Evolutionary conservation across 2,113 vertebrate genomes (phyloP), one percentile per base, ranked within the genome.

Genomic region (Ammospiza caudacuta): DNA sequence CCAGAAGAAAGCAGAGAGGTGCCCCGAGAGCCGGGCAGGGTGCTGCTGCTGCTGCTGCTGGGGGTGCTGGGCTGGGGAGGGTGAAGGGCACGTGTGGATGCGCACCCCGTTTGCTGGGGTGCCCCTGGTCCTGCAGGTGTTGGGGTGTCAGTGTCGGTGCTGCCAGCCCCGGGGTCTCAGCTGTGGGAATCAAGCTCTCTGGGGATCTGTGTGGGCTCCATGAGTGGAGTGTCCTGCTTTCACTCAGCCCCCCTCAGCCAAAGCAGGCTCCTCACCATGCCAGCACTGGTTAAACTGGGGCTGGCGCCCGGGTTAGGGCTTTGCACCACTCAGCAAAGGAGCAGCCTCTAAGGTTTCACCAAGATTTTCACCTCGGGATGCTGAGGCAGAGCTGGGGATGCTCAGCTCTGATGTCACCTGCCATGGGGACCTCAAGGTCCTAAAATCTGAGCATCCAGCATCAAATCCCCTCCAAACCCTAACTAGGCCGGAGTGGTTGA

Each of bases 1-100:
- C 80, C 66, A 95, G 90, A 96, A 93, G 94, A 95, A 93, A 93
- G 87, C 78, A 85, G 88, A 93, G 92, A 93, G 87, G 55, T 66
- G 91, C 75, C 83, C 57, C 25, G 12, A 92, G 68, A 92, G 35
- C 35, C 12, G 61, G 88, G 88, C 77, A 74, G 77, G 90, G 95
- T 88, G 92, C 92, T 94, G 89, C 67, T 90, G 94, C 84, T 92
- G 85, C 46, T 37, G 37, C 37, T 37, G 37, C 35, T 77, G 69
- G 64, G 64, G 74, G 52, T 78, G 78, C 70, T 62, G 89, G 75
- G 87, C 74, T 47, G 41, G 70, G 73, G 15, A 61, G n/a, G 44
- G 81, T 0, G 0, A 76, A 46, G 39, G 77, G 78, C 24, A 15
- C 0, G 16, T 0, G 16, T 63, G 80, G 24, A 15, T 51, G 47